These are phyloP conservation scores for Butastur rufipennis DNA, from an alignment of 2,113 vertebrate genomes.

Conservation along the genomic window DNA sequence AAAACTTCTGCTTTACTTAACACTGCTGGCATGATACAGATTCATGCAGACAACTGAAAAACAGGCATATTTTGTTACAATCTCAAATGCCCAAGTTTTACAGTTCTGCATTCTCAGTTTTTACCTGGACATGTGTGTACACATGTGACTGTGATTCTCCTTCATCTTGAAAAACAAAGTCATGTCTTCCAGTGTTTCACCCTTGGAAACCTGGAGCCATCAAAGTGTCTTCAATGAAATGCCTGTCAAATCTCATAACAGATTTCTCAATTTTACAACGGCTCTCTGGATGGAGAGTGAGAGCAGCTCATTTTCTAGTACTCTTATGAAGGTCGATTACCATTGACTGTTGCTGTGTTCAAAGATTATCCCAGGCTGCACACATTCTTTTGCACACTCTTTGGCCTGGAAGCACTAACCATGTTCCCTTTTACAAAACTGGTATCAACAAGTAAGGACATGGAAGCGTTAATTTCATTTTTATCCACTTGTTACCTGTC, in stretches of 20 bases:
- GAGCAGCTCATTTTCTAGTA: not conserved
- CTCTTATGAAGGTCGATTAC: not conserved
- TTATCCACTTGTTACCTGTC: not conserved
- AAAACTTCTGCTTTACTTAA: not conserved
- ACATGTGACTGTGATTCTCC: not conserved
- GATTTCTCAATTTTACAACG: not conserved
- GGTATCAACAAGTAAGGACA: not conserved
- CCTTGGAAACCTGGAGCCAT: not conserved
- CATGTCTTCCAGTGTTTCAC: not conserved
- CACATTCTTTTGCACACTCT: not conserved
- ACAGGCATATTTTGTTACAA: not conserved
- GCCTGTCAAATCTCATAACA: not conserved
- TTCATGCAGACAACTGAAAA: not conserved
- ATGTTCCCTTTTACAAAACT: not conserved
- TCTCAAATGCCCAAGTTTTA: not conserved
- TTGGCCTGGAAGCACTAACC: not conserved
- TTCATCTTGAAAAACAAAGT: not conserved
- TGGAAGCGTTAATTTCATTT: not conserved
- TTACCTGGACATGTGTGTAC: not conserved
- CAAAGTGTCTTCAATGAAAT: not conserved
- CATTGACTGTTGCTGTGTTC: not conserved
- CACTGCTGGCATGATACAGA: not conserved
- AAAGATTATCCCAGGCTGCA: not conserved
- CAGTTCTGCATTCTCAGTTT: not conserved
- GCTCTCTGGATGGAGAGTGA: not conserved